These are phyloP conservation scores for Drosophila nasuta DNA, from an alignment of 1,140 invertebrate species.

Conservation along the genomic window DNA sequence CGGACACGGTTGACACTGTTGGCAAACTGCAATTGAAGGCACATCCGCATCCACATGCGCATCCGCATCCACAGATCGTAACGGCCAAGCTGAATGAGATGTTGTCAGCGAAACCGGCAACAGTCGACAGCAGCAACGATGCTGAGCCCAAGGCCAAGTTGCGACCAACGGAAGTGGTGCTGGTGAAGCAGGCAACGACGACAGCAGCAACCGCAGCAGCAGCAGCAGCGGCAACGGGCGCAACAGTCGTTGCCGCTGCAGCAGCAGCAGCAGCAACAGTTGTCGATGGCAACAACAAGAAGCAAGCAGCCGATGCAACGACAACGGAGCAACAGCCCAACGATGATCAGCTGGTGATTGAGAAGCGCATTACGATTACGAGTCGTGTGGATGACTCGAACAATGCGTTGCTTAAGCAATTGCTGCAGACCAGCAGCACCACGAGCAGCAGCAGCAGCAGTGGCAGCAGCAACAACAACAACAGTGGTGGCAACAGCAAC, in stretches of 20 bases:
- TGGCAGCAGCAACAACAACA: constrained; percentile 86
- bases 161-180: constrained; percentile 44
- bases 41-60: constrained; percentile 14
- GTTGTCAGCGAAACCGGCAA: background rate
- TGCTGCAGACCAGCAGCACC: constrained; percentile 93
- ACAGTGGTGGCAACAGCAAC: constrained; percentile 89
- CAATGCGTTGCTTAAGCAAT: constrained; percentile 95
- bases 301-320: background rate
- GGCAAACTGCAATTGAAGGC: constrained; percentile 39
- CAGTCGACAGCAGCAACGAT: background rate
- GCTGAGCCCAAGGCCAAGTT: constrained; percentile 45
- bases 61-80: background rate
- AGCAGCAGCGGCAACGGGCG: background rate
- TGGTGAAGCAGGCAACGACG: constrained; percentile 17
- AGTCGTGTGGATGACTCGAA: constrained; percentile 91
- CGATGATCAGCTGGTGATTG: constrained; percentile 15
- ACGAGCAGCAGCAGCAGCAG: constrained; percentile 87
- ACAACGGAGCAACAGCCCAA: constrained; percentile 20
- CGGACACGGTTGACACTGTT: constrained; percentile 7
- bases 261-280: constrained; percentile 8
- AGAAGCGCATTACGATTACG: constrained; percentile 20
- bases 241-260: background rate
- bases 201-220: background rate
- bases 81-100: constrained; percentile 24
- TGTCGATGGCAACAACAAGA: background rate